Conservation (phyloP, 2,113 vertebrate genomes). For the Calidris pugnax region DNA sequence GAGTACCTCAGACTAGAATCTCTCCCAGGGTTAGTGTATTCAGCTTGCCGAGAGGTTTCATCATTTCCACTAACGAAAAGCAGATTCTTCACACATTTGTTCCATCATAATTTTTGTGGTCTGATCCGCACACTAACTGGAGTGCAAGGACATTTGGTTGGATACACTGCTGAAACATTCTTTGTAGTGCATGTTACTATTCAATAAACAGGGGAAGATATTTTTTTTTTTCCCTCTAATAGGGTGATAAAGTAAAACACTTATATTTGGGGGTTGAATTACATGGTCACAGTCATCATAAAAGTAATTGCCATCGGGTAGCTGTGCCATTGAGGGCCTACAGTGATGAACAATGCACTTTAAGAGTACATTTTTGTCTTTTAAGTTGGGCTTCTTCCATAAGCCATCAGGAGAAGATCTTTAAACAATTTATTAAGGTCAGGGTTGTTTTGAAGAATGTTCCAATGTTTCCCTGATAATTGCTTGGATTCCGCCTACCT, state of each 20-base stretch:
- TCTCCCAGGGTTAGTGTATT: not conserved
- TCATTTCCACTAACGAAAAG: conserved; percentile 50
- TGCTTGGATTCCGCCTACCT: conserved; percentile 32
- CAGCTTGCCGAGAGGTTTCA: not conserved
- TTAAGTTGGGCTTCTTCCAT: conserved; percentile 56
- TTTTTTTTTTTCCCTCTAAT: conserved; percentile 50
- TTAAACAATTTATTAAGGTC: conserved; percentile 62
- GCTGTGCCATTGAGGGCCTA: conserved; percentile 6
- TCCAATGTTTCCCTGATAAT: conserved; percentile 45
- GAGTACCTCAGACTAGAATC: conserved; percentile 9
- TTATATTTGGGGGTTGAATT: conserved; percentile 65
- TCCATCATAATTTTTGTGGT: conserved; percentile 52
- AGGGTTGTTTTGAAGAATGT: conserved; percentile 61
- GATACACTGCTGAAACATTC: conserved; percentile 9
- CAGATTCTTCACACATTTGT: conserved; percentile 20
- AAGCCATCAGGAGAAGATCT: conserved; percentile 43
- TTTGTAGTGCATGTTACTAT: conserved; percentile 42
- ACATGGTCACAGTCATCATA: conserved; percentile 41
- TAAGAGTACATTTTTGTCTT: conserved; percentile 64
- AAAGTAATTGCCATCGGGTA: conserved; percentile 66
- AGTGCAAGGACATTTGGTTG: conserved; percentile 59
- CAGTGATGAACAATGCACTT: conserved; percentile 42
- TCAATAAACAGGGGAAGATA: conserved; percentile 58
- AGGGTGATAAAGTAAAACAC: conserved; percentile 67
- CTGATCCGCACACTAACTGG: not conserved